Percentiles rank a stretch among this genome's conserved stretches.
Evolutionary conservation across 2,797 vertebrate genomes (phyloP).

Genomic region (Danio kyathit): DNA sequence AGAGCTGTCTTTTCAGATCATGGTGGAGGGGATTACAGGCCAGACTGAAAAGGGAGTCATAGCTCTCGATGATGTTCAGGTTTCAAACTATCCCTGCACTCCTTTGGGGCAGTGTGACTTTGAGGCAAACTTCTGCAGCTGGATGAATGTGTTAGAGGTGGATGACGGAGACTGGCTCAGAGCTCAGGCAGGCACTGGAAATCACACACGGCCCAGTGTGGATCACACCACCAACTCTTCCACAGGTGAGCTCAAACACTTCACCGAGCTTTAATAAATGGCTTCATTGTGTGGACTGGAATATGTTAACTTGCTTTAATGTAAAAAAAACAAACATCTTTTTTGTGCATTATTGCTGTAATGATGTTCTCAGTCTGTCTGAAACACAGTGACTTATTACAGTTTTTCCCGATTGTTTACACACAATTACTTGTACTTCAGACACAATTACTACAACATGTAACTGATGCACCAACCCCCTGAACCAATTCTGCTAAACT

Average conservation of each 20-base stretch:
- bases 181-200: conserved; percentile 66
- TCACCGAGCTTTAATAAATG: background rate
- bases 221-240: conserved; percentile 80
- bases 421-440: no score
- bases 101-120: conserved; percentile 77
- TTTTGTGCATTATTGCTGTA: no score
- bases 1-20: conserved; percentile 67
- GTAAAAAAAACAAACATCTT: no score
- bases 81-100: conserved; percentile 69
- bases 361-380: no score
- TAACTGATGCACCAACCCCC: no score
- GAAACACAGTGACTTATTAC: no score
- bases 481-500: no score
- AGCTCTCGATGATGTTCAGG: conserved; percentile 79
- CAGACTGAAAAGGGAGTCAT: conserved; percentile 70
- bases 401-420: no score
- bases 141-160: conserved; percentile 73
- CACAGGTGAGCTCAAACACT: conserved; percentile 60
- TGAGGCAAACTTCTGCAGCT: conserved; percentile 75
- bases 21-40: conserved; percentile 77
- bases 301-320: no score
- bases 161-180: conserved; percentile 79
- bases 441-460: no score
- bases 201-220: conserved; percentile 71
- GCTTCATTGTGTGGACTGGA: no score